These are phyloP conservation scores for Pelodytes ibericus DNA, from an alignment of 2,797 vertebrate species.

Conservation along the genomic window DNA sequence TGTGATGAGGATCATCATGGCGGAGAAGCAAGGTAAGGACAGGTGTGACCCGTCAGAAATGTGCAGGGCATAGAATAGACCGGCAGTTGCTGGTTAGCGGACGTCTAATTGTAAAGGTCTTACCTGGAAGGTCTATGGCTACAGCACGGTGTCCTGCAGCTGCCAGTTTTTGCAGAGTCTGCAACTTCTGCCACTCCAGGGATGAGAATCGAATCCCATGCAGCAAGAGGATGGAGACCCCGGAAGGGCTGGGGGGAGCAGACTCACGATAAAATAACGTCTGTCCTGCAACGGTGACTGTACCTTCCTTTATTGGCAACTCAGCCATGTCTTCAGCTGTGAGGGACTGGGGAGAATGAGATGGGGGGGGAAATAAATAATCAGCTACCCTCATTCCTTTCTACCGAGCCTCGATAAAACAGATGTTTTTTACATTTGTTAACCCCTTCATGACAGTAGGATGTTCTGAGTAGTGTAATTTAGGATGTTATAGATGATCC, in stretches of 20 bases:
- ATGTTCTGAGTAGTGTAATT: no score
- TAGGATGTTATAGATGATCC: no score
- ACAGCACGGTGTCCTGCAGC: constrained; percentile 82
- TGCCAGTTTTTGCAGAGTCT: constrained; percentile 81
- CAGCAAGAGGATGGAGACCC: constrained; percentile 81
- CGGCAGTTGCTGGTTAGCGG: no score
- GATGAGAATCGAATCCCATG: constrained; percentile 95
- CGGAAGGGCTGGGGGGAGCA: constrained; percentile 44
- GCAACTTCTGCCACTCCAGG: constrained; percentile 85
- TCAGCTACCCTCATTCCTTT: background rate
- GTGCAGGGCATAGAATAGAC: no score
- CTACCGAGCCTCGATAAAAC: no score
- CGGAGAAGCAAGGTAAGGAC: background rate
- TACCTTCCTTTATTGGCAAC: constrained; percentile 71
- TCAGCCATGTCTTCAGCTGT: constrained; percentile 72
- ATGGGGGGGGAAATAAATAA: no score
- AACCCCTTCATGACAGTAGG: no score
- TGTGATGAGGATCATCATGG: background rate
- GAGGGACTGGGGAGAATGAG: background rate
- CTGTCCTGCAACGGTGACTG: constrained; percentile 72
- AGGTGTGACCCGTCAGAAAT: no score
- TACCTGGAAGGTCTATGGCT: constrained; percentile 93
- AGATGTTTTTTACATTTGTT: no score
- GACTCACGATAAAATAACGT: constrained; percentile 85
- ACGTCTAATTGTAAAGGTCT: background rate